A percentile compares a stretch with the other conserved stretches of the same genome.
Evolutionary conservation across 2,888 invertebrate genomes (phyloP).

Genomic region (Phoronis australis): DNA sequence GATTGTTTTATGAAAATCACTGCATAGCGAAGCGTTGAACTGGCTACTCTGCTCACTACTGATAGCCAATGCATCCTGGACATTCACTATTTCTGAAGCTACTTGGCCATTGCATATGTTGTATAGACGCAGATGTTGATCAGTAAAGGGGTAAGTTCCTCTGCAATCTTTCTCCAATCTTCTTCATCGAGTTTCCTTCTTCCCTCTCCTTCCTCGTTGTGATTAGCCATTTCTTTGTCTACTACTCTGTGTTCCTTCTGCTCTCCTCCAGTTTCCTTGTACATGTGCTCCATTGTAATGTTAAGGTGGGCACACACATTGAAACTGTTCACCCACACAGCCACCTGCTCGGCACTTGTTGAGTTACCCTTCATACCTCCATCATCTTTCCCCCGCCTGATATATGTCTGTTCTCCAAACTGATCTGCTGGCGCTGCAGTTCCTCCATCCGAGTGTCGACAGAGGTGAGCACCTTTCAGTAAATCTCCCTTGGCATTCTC

Average conservation of each 20-base stretch:
- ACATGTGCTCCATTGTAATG: background rate
- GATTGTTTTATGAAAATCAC: background rate
- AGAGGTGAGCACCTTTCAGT: background rate
- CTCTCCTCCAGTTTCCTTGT: background rate
- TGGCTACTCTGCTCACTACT: background rate
- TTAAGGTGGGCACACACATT: background rate
- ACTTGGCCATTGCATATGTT: background rate
- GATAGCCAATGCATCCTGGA: background rate
- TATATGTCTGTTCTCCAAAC: background rate
- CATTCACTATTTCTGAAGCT: background rate
- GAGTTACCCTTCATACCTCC: background rate
- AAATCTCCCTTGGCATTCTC: background rate
- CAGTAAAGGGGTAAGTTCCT: background rate
- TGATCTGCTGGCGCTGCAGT: background rate
- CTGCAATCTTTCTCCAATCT: background rate
- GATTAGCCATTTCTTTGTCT: background rate
- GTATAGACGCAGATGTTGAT: background rate
- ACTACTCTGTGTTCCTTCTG: background rate
- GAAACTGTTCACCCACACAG: background rate
- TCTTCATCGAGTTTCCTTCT: background rate
- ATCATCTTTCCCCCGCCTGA: background rate
- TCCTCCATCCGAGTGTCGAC: background rate
- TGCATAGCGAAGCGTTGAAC: background rate
- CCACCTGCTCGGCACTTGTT: background rate
- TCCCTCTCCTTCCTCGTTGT: background rate